Base-by-base conservation (phyloP, 2,797 vertebrate genomes). In the Smutsia gigantea region DNA sequence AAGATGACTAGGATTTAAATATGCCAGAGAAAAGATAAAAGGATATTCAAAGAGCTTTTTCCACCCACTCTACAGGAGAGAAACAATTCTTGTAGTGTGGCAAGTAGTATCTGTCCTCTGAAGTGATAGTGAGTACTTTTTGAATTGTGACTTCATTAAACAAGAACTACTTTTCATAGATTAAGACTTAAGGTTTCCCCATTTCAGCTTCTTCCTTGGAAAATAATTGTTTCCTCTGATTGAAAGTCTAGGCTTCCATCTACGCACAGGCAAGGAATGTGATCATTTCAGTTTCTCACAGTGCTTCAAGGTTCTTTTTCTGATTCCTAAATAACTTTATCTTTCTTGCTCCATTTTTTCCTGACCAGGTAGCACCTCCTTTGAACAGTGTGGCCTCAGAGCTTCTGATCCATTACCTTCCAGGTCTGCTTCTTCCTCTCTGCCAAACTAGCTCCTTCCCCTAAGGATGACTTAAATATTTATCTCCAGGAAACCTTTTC, bases 1-100 rank as follows among this genome's bases (percentile, higher is more conserved):
- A 72, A 72, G 27, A 46, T 82, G 75, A 31, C 31, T 78, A 51
- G 14, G 31, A 61, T 90, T 84, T 83, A 83, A 51, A 87, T 84
- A 46, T 46, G 12, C 12, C 9, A 61, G 19, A 97, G 37, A 63
- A 92, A 90, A 66, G n/a, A 2, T 69, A 77, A 85, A 94, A 72
- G 31, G 27, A 84, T 49, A 91, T 53, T 64, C 39, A 86, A 71
- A 63, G 75, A 90, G 25, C 21, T 92, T 79, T 17, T 93, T 93
- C 57, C 0, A 77, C 21, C 75, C 34, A 79, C 25, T 46, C 31
- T 1, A 34, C 14, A 63, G 27, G 81, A 64, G 39, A 85, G 21
- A 92, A 95, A 86, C 8, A 55, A 10, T 42, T 87, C 23, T 90
- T 63, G 9, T 19, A 71, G 39, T 27, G 37, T 81, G 46, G 13